These are phyloP conservation scores for Thymallus thymallus DNA, from an alignment of 2,113 vertebrate species.

Conservation along the genomic window DNA sequence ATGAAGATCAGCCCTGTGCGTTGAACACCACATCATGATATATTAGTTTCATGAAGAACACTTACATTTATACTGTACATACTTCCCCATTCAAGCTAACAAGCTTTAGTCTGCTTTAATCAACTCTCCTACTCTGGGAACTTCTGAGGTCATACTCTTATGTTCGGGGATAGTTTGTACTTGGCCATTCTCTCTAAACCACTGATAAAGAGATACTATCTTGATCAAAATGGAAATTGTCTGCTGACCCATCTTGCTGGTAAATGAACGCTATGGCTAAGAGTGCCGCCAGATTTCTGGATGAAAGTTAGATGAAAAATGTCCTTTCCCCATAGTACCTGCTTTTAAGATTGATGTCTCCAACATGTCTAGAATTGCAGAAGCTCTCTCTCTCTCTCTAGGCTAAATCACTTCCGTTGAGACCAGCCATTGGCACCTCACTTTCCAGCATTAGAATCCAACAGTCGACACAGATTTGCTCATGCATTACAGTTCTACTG, in stretches of 20 bases:
- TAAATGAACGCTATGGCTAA: neutral
- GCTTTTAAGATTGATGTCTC: slow-evolving; percentile 20
- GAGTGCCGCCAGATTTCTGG: slow-evolving; percentile 25
- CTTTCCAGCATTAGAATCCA: slow-evolving; percentile 24
- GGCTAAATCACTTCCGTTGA: slow-evolving; percentile 31
- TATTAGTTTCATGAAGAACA: no score
- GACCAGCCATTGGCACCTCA: slow-evolving; percentile 38
- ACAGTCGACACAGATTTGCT: slow-evolving; percentile 31
- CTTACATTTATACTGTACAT: no score
- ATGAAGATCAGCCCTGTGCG: no score
- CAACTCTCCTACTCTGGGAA: no score
- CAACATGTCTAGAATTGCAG: slow-evolving; percentile 27
- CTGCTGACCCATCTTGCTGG: neutral
- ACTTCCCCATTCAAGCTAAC: no score
- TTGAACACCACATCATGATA: no score
- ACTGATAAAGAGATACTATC: neutral
- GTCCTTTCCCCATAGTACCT: slow-evolving; percentile 5
- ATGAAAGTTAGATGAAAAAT: slow-evolving; percentile 26
- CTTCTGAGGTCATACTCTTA: no score
- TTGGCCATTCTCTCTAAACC: neutral
- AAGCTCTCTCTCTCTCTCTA: neutral
- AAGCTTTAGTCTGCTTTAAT: no score
- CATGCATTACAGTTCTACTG: neutral
- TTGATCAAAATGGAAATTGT: neutral
- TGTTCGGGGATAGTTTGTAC: no score